A percentile compares a stretch with the other conserved stretches of the same genome.
Evolutionary conservation across 2,113 vertebrate genomes (phyloP).

Genomic region (Sylvia atricapilla): DNA sequence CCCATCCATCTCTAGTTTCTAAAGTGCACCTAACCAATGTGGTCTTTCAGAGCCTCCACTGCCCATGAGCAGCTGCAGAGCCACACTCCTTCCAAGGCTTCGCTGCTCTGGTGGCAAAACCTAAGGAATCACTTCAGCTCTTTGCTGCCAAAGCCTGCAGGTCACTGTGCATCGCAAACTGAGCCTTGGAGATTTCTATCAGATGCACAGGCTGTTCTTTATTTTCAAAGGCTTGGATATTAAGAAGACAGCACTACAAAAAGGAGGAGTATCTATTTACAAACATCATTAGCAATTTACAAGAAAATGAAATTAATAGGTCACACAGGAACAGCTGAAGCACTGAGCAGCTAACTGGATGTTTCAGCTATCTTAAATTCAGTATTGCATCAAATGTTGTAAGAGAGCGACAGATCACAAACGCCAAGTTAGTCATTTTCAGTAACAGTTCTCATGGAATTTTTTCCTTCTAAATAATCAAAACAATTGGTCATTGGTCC

Average conservation of each 20-base stretch:
- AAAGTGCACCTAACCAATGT: neutral
- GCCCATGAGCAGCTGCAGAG: neutral
- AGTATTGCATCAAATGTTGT: constrained; percentile 32
- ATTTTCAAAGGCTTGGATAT: neutral
- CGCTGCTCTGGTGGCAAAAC: neutral
- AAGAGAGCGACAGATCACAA: constrained; percentile 17
- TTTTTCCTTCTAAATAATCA: constrained; percentile 67
- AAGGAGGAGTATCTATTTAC: neutral
- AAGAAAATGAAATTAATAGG: neutral
- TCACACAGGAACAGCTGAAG: neutral
- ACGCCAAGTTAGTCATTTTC: constrained; percentile 63
- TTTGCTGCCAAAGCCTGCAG: neutral
- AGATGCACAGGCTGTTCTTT: neutral
- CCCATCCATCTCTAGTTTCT: neutral
- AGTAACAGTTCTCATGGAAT: constrained; percentile 61
- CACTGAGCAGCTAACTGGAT: neutral
- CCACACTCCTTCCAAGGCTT: neutral
- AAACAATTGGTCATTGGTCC: constrained; percentile 66
- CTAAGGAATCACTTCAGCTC: neutral
- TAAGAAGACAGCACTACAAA: neutral
- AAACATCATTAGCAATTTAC: neutral
- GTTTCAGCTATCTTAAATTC: constrained; percentile 16
- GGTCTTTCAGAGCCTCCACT: neutral
- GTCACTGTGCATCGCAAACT: neutral
- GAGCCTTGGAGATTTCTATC: neutral